Conservation (phyloP, 2,113 vertebrate species). For the Charadrius vociferus region DNA sequence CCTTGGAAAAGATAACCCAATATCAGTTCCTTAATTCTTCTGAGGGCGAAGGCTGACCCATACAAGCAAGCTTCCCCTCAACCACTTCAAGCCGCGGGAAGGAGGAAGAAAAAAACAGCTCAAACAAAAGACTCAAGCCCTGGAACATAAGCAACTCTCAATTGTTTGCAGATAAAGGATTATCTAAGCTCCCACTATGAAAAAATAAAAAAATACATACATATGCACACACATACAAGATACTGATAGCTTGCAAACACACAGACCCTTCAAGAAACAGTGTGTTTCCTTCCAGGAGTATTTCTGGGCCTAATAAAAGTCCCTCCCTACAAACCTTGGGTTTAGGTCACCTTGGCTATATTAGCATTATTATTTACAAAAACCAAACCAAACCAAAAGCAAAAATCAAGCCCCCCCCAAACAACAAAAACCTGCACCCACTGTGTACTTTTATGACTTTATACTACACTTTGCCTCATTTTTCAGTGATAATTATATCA, state of each 20-base stretch:
- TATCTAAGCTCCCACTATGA: not conserved
- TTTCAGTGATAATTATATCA: not conserved
- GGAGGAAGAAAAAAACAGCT: not conserved
- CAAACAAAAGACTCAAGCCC: not conserved
- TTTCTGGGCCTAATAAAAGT: not conserved
- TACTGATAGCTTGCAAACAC: not conserved
- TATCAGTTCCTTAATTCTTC: not conserved
- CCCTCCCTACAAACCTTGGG: rapidly evolving
- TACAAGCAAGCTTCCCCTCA: not conserved
- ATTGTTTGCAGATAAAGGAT: not conserved
- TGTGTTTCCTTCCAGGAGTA: not conserved
- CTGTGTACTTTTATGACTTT: not conserved
- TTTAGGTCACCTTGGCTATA: not conserved
- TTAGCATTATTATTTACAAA: not conserved
- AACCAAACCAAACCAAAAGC: not conserved
- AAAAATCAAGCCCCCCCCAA: not conserved
- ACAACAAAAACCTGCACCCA: no score
- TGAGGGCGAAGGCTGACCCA: not conserved
- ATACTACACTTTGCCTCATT: not conserved
- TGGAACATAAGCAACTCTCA: not conserved
- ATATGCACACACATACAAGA: not conserved
- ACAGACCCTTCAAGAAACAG: not conserved
- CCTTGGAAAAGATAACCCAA: not conserved
- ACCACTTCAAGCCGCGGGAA: not conserved
- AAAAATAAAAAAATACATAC: not conserved